Evolutionary conservation across 2,113 vertebrate species (phyloP).

Genomic region (Capreolus pygargus): DNA sequence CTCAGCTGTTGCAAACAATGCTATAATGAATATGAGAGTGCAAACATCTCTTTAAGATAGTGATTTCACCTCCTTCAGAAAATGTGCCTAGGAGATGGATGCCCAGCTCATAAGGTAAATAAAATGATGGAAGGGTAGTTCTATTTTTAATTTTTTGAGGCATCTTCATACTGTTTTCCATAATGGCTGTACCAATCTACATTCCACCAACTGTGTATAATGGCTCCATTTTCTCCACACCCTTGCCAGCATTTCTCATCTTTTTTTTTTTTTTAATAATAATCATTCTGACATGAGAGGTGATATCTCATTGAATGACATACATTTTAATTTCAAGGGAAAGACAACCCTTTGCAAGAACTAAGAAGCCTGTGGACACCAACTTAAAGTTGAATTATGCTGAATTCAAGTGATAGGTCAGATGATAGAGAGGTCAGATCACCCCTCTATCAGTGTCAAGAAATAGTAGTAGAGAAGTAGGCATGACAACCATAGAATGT

Average conservation of each 20-base stretch:
- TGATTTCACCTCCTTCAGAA: background rate
- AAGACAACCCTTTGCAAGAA: background rate
- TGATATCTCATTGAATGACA: background rate
- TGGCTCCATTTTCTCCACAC: background rate
- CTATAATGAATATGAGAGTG: background rate
- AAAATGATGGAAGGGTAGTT: background rate
- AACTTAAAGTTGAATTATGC: background rate
- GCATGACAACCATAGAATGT: background rate
- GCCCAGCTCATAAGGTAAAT: background rate
- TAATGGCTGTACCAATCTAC: background rate
- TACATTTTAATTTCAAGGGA: background rate
- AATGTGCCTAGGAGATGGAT: background rate
- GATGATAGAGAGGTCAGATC: background rate
- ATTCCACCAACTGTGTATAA: background rate
- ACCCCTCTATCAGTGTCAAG: background rate
- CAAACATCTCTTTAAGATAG: background rate
- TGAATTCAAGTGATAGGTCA: background rate
- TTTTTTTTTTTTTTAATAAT: background rate
- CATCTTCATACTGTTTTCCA: background rate
- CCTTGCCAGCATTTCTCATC: background rate
- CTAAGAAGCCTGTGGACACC: background rate
- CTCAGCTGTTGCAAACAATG: background rate
- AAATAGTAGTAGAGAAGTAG: background rate
- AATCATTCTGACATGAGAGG: background rate
- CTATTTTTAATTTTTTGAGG: background rate